phyloP scores from a whole-genome alignment of 2,888 invertebrate species.

The Axea sp. region DNA sequence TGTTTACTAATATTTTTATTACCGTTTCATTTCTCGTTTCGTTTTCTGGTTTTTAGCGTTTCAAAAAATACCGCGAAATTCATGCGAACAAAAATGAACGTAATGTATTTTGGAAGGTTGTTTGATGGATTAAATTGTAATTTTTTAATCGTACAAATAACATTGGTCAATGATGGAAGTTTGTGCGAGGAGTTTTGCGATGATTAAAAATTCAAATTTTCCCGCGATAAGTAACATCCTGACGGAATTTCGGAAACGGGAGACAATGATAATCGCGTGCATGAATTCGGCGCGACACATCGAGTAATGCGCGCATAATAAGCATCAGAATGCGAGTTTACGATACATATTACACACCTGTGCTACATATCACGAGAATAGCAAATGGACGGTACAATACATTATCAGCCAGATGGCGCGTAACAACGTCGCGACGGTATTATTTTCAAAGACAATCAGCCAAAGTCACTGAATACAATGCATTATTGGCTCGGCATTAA shows the following conservation, averaged over 20 bases:
- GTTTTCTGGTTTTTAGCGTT: too few species aligned
- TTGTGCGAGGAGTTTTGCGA: too few species aligned
- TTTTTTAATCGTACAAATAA: too few species aligned
- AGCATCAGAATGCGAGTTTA: constrained; percentile 47
- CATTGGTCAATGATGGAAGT: too few species aligned
- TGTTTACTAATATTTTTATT: too few species aligned
- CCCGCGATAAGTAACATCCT: too few species aligned
- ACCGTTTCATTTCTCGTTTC: too few species aligned
- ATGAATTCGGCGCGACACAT: constrained; percentile 19
- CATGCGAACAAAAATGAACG: too few species aligned
- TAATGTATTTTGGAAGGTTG: too few species aligned
- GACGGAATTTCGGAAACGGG: constrained; percentile 6
- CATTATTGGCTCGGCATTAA: constrained; percentile 50
- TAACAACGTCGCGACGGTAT: constrained; percentile 46
- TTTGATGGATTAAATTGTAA: too few species aligned
- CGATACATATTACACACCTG: constrained; percentile 57
- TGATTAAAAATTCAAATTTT: too few species aligned
- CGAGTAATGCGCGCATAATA: constrained; percentile 41
- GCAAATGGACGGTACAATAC: constrained; percentile 29
- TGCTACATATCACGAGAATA: constrained; percentile 43
- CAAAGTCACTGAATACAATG: constrained; percentile 42
- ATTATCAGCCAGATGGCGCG: constrained; percentile 51
- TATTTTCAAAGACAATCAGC: constrained; percentile 52
- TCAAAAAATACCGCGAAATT: too few species aligned
- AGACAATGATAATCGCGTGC: constrained; percentile 15